Evolutionary conservation across 2,797 vertebrate genomes (phyloP), one percentile per base, ranked within the genome.

Genomic region (Poeciliopsis paucimaculata): DNA sequence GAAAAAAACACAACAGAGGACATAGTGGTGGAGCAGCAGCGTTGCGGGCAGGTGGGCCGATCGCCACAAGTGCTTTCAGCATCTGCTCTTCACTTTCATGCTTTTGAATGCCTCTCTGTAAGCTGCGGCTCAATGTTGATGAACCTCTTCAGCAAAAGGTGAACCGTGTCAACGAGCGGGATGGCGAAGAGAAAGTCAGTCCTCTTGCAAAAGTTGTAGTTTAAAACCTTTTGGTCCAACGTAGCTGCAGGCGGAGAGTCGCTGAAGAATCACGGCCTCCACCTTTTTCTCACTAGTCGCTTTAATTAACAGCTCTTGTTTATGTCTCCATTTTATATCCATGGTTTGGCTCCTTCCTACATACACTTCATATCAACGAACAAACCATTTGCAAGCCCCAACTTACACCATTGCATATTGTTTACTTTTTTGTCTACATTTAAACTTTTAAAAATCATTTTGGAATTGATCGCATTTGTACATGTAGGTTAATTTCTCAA

Each of bases 81-180:
- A 71, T 82, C 85, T 77, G 76, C 68, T 89, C 76, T 66, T 49
- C 73, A 51, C 82, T 70, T 77, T 31, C 66, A 47, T 78, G 81
- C 26, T 81, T 82, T 51, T 86, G 76, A 88, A 81, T 60, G 75
- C 46, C 60, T 60, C 28, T 87, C 86, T 26, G 49, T 51, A 26
- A 26, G 51, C 49, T 85, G 82, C 82, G 84, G 88, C 82, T 86
- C 90, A 86, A 85, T 89, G 91, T 90, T 87, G 86, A n/a, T 9
- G 20, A 87, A 76, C 55, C 83, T 71, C 90, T 78, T 49, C 53
- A 82, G 79, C 72, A 76, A 80, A 55, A 91, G 83, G 76, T 66
- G 87, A 85, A 81, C 11, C 2, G 78, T 86, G 85, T 91, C 81
- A 90, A 74, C 77, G 81, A 88, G 53, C 23, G 51, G 23, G 9